These are phyloP conservation scores for Zeus faber DNA, from an alignment of 2,113 vertebrate species.

Conservation along the genomic window DNA sequence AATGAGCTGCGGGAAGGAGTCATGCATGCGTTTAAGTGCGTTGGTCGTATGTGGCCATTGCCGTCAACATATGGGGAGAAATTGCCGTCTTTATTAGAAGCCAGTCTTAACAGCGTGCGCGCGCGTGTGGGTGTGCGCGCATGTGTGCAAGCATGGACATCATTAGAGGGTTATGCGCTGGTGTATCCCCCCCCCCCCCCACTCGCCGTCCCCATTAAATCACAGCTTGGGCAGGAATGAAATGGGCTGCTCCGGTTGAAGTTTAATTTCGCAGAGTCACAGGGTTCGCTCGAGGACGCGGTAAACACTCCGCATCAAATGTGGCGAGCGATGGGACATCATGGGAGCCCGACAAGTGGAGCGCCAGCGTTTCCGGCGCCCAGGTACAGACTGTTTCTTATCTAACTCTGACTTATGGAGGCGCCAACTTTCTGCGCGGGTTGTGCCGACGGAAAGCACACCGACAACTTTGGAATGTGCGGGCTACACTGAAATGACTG, in stretches of 20 bases:
- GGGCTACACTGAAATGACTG: no score
- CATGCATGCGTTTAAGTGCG: conserved; percentile 29
- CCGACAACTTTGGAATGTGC: no score
- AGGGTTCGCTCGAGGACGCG: no score
- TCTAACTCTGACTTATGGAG: no score
- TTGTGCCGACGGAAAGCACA: no score
- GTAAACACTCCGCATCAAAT: no score
- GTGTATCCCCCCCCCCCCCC: conserved; percentile 9
- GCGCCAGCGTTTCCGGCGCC: no score
- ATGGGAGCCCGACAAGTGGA: no score
- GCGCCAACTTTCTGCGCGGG: no score
- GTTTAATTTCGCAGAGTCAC: no score
- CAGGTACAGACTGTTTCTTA: no score
- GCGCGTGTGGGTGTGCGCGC: background rate
- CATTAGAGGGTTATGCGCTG: conserved; percentile 13
- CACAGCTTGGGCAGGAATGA: conserved; percentile 27
- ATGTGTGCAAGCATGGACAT: conserved; percentile 5
- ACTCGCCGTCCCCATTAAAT: conserved; percentile 39
- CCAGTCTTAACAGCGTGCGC: conserved; percentile 8
- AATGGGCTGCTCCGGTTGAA: conserved; percentile 12
- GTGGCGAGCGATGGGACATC: no score
- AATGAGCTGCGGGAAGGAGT: conserved; percentile 37
- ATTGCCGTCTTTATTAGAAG: conserved; percentile 20
- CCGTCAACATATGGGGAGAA: conserved; percentile 41
- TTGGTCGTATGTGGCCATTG: conserved; percentile 52